phyloP scores from a whole-genome alignment of 2,113 vertebrate genomes.

The Macrotis lagotis region DNA sequence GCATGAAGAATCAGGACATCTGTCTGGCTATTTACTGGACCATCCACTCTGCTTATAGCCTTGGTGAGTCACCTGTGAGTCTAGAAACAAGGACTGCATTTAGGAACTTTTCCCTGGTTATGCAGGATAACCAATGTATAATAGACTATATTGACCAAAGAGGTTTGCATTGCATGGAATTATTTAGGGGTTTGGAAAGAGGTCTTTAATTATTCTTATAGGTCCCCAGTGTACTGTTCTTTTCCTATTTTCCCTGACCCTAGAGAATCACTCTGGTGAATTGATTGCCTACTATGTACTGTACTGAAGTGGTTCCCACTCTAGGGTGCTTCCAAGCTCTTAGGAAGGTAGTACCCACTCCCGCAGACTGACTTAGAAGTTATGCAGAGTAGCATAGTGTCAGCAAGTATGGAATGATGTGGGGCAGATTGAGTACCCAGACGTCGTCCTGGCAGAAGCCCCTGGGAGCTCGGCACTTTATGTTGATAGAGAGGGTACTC shows the following conservation, averaged over 20 bases:
- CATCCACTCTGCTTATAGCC: slow-evolving; percentile 83
- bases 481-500: slow-evolving; percentile 32
- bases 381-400: not conserved
- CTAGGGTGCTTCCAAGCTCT: not conserved
- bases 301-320: not conserved
- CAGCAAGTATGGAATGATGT: not conserved
- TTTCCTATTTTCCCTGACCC: not conserved
- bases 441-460: not conserved
- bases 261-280: not conserved
- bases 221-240: not conserved
- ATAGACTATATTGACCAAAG: not conserved
- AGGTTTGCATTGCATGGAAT: slow-evolving; percentile 1
- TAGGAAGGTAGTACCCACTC: not conserved
- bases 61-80: slow-evolving; percentile 84
- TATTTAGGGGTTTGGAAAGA: not conserved
- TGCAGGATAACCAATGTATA: not conserved
- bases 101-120: slow-evolving; percentile 13
- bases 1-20: slow-evolving; percentile 89
- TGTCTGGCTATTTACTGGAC: slow-evolving; percentile 94
- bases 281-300: not conserved
- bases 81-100: not conserved
- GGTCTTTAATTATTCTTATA: not conserved
- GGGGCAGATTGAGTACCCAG: not conserved
- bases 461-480: not conserved
- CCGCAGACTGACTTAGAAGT: not conserved